Evolutionary conservation across 35 echinoderm and acorn worm genomes (phyloP).

Genomic region (Anneissia japonica): DNA sequence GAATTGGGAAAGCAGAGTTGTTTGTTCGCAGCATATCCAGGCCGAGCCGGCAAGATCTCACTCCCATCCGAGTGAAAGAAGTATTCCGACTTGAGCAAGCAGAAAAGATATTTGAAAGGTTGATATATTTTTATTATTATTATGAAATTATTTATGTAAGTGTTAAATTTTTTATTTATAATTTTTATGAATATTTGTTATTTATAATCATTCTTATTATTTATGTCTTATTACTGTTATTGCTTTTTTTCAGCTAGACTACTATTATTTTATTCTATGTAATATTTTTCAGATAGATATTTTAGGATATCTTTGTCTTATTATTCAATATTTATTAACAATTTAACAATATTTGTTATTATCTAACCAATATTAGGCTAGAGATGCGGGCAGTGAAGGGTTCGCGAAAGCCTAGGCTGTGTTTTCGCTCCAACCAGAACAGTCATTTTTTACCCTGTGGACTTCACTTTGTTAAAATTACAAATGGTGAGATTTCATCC

Average conservation of each 20-base stretch:
- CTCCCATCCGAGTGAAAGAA: slow-evolving; percentile 85
- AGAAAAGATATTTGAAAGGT: slow-evolving; percentile 74
- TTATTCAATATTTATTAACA: no score
- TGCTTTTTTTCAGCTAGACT: no score
- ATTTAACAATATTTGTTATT: no score
- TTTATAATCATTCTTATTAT: not conserved
- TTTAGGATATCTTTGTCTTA: no score
- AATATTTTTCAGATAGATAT: no score
- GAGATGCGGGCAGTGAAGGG: slow-evolving; percentile 66
- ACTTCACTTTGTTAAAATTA: slow-evolving; percentile 77
- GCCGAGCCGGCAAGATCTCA: slow-evolving; percentile 51
- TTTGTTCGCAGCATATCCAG: slow-evolving; percentile 86
- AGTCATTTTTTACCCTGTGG: slow-evolving; percentile 81
- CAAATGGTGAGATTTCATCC: slow-evolving; percentile 72
- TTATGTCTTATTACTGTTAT: no score
- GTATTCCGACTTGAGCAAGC: slow-evolving; percentile 72
- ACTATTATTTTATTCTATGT: no score
- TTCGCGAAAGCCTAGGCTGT: slow-evolving; percentile 50
- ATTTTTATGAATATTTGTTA: not conserved
- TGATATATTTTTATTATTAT: not conserved
- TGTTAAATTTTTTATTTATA: no score
- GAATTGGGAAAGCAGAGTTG: slow-evolving; percentile 66
- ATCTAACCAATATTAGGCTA: no score
- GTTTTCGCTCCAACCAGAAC: slow-evolving; percentile 48
- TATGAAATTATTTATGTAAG: no score